Evolutionary conservation across 2,797 vertebrate genomes (phyloP), one percentile per base, ranked within the genome.

Genomic region (Platyrinchus mystaceus): DNA sequence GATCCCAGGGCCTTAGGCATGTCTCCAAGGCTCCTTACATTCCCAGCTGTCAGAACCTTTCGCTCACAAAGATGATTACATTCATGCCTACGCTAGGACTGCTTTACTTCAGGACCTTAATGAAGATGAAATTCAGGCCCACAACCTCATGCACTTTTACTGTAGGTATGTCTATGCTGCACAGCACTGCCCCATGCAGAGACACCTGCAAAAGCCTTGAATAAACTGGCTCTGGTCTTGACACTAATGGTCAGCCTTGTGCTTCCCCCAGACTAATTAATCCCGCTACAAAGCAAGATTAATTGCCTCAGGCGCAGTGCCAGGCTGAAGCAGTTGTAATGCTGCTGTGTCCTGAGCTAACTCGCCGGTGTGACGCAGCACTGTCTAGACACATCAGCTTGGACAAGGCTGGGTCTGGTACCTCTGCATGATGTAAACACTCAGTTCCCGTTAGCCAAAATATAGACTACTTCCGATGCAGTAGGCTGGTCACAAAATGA

Each of bases 371-470:
- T 93, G 87, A 93, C 50, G 17, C 74, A 87, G 67, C 4, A 1
- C 28, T 71, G 87, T 92, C 92, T 96, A 94, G 92, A 92, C 95
- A 87, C 32, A 18, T n/a, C 52, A 80, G 32, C 58, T 67, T 28
- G 74, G 43, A 18, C 78, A 77, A 13, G 59, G 34, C 47, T 74
- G 30, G 9, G 46, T n/a, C 75, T 88, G 90, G 19, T 73, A 55
- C 56, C 47, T 59, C 59, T 2, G 5, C 10, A 5, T 39, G 47
- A 76, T 37, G 63, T 14, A 66, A 93, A 55, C 39, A 32, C 50
- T 60, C 37, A 22, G 50, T 6, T 84, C 77, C 43, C 52, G 55
- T 49, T 73, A 79, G 67, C 14, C 67, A 82, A 66, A 89, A 87
- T 28, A 36, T 0, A 62, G n/a, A 87, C 14, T 8, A 14, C 53